Evolutionary conservation across 2,113 vertebrate species (phyloP), one percentile per base, ranked within the genome.

Genomic region (Cromileptes altivelis): DNA sequence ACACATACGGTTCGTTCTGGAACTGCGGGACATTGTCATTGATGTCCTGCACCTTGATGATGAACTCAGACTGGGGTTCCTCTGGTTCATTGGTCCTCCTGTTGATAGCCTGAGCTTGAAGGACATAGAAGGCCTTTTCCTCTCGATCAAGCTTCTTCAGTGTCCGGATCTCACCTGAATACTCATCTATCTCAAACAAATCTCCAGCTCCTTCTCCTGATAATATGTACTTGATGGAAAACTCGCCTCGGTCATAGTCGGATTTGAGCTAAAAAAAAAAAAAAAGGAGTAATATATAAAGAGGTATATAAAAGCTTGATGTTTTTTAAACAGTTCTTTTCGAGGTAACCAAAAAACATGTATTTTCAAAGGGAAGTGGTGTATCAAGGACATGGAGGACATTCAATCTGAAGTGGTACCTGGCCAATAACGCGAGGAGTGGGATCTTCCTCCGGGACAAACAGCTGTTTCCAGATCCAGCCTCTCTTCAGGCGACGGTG

Each of bases 21-120:
- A 99, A 99, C 84, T 95, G 92, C 0, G 98, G 98, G 82, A 92
- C 93, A 56, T 98, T 97, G 89, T 99, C 97, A 84, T 99, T 99
- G 94, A 98, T 85, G 94, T 99, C 98, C 89, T 90, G 95, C 81
- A 99, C 97, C 82, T 95, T 97, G 94, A 99, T 97, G 92, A 97
- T 96, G 90, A 99, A 98, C 91, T 97, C 97, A 14, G 96, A 98
- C 79, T 97, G 95, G 4, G 97, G 95, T 88, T 98, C 98, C 80
- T 97, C 94, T 13, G 96, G 96, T 85, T 94, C 90, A 0, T 92
- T 88, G 50, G 96, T 95, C 17, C 45, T 88, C 83, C 74, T 94
- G 85, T 97, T 95, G 85, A 97, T 95, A 50, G 96, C 97, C 81
- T 97, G 95, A 10, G 97, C 97, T 89, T 91, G 96, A 19, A 99